Base-by-base conservation (phyloP, 2,797 vertebrate genomes). In the Microctenopoma stevenorrisi region DNA sequence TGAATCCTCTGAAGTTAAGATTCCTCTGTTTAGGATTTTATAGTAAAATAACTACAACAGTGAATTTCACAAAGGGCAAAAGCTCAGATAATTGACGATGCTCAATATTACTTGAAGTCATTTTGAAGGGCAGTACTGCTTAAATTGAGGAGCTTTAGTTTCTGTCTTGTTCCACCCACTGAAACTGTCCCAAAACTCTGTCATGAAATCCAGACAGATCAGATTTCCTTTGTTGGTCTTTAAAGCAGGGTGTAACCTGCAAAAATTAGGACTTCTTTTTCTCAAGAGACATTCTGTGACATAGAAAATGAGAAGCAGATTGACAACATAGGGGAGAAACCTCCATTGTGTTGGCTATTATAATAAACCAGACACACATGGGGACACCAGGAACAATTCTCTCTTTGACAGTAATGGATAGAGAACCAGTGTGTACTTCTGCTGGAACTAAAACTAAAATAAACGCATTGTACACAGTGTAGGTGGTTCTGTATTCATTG, bases 191-290 rank as follows among this genome's bases (percentile, higher is more conserved):
- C 26, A 28, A 1, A 6, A 30, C 5, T 70, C 5, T 62, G 40
- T 42, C 28, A 12, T 15, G 11, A 49, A 16, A 46, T 42, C 1
- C 7, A 40, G 18, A 37, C 22, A 0, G 61, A 64, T 70, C 57
- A 37, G 1, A 42, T 74, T 7, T 71, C 58, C 51, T 55, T 74
- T 70, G 62, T 74, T 37, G 16, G 14, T 53, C 56, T 66, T 44
- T 25, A 7, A 50, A 44, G 18, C 12, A 48, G 55, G 43, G 30
- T 8, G 12, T 16, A 51, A 16, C 13, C 42, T 18, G 30, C 5
- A 62, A 57, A 74, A 22, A 8, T 0, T 44, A 52, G 22, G 51
- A 7, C 18, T 11, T 25, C 5, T 16, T 47, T 18, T n/a, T 18
- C 1, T 33, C 30, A 33, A 56, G 64, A 50, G 33, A 44, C 12